These are phyloP conservation scores for Chelmon rostratus DNA, from an alignment of 2,797 vertebrate species.

Conservation along the genomic window DNA sequence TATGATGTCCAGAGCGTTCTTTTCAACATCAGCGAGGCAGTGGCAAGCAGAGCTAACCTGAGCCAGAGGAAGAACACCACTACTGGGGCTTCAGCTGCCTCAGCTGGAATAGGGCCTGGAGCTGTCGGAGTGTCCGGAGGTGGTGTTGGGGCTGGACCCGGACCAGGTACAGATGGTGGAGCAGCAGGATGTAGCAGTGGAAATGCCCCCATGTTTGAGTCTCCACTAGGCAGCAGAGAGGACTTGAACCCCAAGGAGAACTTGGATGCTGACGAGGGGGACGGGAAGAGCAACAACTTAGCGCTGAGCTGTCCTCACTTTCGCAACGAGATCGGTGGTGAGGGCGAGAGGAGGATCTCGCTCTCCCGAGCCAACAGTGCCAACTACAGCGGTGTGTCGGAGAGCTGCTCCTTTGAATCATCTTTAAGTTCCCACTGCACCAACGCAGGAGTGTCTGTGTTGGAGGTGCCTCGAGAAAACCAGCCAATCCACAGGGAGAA, in stretches of 20 bases:
- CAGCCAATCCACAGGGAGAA: constrained; percentile 97
- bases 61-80: constrained; percentile 96
- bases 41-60: constrained; percentile 89
- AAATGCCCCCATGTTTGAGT: constrained; percentile 87
- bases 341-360: constrained; percentile 94
- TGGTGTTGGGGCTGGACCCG: constrained; percentile 47
- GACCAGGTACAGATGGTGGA: constrained; percentile 54
- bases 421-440: constrained; percentile 99
- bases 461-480: constrained; percentile 96
- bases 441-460: constrained; percentile 96
- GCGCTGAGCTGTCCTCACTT: constrained; percentile 94
- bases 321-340: constrained; percentile 96
- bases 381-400: constrained; percentile 87
- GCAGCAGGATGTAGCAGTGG: constrained; percentile 72
- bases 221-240: constrained; percentile 93
- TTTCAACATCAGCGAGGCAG: constrained; percentile 96
- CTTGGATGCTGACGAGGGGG: constrained; percentile 93
- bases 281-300: constrained; percentile 94
- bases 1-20: constrained; percentile 98
- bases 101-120: constrained; percentile 79
- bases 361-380: constrained; percentile 92
- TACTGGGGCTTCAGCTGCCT: constrained; percentile 95
- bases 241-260: constrained; percentile 96
- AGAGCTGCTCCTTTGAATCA: constrained; percentile 96
- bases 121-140: constrained; percentile 17